Conservation (phyloP, 1,140 invertebrate species). For the Manduca sexta region DNA sequence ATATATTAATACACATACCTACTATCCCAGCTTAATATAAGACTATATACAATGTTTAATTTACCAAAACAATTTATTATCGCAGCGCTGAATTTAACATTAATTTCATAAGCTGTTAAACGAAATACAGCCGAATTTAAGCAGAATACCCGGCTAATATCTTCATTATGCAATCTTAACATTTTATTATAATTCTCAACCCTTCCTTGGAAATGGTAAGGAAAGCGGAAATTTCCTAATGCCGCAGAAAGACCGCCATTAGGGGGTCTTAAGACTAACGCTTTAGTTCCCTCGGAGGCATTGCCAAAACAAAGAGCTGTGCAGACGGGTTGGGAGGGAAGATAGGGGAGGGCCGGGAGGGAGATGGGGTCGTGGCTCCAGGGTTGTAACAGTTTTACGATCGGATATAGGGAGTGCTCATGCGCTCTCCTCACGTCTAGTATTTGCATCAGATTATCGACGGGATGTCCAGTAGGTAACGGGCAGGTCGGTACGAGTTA, state of each 20-base stretch:
- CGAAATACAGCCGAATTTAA: too few relatives aligned
- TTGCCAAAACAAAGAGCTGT: constrained; percentile 59
- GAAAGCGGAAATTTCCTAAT: constrained; percentile 39
- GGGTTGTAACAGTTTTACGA: constrained; percentile 66
- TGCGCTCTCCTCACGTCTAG: constrained; percentile 48
- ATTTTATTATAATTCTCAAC: constrained; percentile 39
- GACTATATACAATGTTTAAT: too few relatives aligned
- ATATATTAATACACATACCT: too few relatives aligned
- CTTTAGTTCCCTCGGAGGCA: constrained; percentile 43
- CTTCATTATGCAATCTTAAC: constrained; percentile 4
- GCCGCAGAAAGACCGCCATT: constrained; percentile 50
- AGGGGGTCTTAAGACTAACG: constrained; percentile 60
- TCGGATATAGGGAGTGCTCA: constrained; percentile 60
- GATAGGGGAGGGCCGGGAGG: constrained; percentile 22
- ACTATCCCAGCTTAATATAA: too few relatives aligned
- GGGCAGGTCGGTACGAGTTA: too few relatives aligned
- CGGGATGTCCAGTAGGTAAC: constrained; percentile 16
- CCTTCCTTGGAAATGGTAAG: constrained; percentile 28
- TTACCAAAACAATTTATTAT: too few relatives aligned
- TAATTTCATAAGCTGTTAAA: too few relatives aligned
- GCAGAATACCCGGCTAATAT: too few relatives aligned
- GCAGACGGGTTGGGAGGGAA: constrained; percentile 30
- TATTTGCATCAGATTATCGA: constrained; percentile 66
- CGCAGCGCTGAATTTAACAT: too few relatives aligned
- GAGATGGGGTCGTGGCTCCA: constrained; percentile 19